Base-by-base conservation (phyloP, 2,797 vertebrate genomes). In the Oreonectes daqikongensis region DNA sequence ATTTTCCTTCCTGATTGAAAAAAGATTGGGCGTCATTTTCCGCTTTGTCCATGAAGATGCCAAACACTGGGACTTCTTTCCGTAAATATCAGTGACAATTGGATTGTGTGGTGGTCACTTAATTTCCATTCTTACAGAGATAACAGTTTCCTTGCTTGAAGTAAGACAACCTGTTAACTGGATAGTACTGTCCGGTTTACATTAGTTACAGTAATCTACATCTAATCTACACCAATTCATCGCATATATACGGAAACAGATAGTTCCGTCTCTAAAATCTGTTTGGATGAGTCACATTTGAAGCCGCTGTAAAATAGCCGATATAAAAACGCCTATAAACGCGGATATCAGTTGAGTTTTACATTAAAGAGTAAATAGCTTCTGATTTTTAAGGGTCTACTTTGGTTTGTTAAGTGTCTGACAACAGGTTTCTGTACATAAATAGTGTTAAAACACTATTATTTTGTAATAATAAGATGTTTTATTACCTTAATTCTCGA, bases 1-100 rank as follows among this genome's bases (percentile, higher is more conserved):
- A 26, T 66, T 79, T 72, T 72, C 55, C 66, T 71, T 71, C 73
- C 70, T 32, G 61, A 73, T 8, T 53, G 75, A 78, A 66, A 30
- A 77, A 9, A 42, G 42, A 30, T 24, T 72, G 63, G 68, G 55
- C 32, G 46, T 48, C 4, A 44, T 71, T 78, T 75, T 83, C 55
- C 38, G 12, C 50, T 9, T n/a, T 78, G 67, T 78, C 60, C 60
- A 46, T 46, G 14, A 65, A 44, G 55, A 72, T 44, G 55, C 53
- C 69, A 30, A 35, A 57, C 17, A 38, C 28, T 18, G 28, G 61
- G 5, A 42, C 14, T 63, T 60, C 61, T 67, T 75, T 59, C n/a
- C 18, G 2, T 17, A 57, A 70, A 14, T 26, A 46, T 28, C 52
- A 52, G 53, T 28, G 32, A 70, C 72, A 20, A 30, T 61, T 67